Conservation (phyloP, 23 tunicate genomes). For the Botrylloides violaceus region DNA sequence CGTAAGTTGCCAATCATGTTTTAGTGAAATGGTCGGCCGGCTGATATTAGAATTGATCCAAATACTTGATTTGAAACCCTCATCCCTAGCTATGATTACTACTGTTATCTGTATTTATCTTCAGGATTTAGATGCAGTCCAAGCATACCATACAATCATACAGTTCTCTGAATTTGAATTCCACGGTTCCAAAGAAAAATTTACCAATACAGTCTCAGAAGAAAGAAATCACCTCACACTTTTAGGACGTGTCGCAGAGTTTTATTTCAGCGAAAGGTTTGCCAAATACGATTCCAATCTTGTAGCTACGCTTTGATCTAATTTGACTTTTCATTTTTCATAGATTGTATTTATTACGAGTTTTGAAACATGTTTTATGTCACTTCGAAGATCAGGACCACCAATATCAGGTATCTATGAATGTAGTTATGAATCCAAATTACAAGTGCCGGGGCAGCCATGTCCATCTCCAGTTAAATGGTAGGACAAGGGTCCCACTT, state of each 20-base stretch:
- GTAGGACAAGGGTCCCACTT: too few species aligned
- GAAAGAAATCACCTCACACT: slow-evolving; percentile 28
- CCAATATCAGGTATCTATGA: slow-evolving; percentile 29
- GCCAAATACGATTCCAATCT: background rate
- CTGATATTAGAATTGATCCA: background rate
- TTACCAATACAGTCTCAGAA: slow-evolving; percentile 43
- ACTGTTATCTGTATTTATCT: slow-evolving; percentile 2
- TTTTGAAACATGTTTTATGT: slow-evolving; percentile 35
- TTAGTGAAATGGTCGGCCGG: too few species aligned
- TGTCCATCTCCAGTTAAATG: too few species aligned
- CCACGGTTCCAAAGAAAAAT: slow-evolving; percentile 59
- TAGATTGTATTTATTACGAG: slow-evolving; percentile 59
- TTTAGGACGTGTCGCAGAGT: slow-evolving; percentile 42
- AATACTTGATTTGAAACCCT: background rate
- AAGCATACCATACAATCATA: slow-evolving; percentile 19
- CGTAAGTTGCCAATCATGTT: slow-evolving; percentile 15
- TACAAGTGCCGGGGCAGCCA: too few species aligned
- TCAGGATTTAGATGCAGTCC: slow-evolving; percentile 47
- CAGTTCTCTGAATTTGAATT: slow-evolving; percentile 37
- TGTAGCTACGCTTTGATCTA: background rate
- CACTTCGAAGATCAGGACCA: slow-evolving; percentile 57
- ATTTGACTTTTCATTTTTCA: too few species aligned
- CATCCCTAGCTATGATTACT: background rate
- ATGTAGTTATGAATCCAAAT: background rate
- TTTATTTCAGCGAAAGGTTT: slow-evolving; percentile 79